These are phyloP conservation scores for Agrochola lota DNA, from an alignment of 2,888 invertebrate genomes.

Conservation along the genomic window DNA sequence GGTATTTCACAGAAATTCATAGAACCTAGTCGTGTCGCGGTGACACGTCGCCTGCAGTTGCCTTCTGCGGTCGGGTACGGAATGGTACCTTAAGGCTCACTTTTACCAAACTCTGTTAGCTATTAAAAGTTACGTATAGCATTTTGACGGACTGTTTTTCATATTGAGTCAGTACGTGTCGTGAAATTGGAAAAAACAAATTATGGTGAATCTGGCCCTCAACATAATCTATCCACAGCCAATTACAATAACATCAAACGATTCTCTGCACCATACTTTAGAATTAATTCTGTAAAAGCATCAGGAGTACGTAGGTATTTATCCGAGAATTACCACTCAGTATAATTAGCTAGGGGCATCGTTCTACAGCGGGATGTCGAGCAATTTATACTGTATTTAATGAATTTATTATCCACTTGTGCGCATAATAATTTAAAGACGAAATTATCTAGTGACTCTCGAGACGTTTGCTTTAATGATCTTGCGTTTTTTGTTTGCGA, in stretches of 20 bases:
- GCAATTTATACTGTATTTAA: conserved; percentile 62
- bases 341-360: conserved; percentile 64
- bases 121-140: background rate
- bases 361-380: conserved; percentile 39
- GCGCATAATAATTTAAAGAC: conserved; percentile 63
- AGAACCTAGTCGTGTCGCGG: too few relatives aligned
- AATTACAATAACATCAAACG: conserved; percentile 50
- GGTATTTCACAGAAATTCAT: too few relatives aligned
- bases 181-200: background rate
- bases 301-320: conserved; percentile 50
- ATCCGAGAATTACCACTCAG: conserved; percentile 63
- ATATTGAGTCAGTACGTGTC: background rate
- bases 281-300: conserved; percentile 67
- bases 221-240: background rate
- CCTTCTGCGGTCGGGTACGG: too few relatives aligned
- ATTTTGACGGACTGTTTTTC: background rate
- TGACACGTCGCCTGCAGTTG: too few relatives aligned
- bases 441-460: conserved; percentile 59
- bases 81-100: background rate
- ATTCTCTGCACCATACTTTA: conserved; percentile 33
- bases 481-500: conserved; percentile 41
- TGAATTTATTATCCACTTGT: conserved; percentile 67
- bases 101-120: background rate
- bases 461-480: conserved; percentile 57
- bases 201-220: background rate